phyloP scores from a whole-genome alignment of 2,797 vertebrate genomes.

The Sebastes taczanowskii region DNA sequence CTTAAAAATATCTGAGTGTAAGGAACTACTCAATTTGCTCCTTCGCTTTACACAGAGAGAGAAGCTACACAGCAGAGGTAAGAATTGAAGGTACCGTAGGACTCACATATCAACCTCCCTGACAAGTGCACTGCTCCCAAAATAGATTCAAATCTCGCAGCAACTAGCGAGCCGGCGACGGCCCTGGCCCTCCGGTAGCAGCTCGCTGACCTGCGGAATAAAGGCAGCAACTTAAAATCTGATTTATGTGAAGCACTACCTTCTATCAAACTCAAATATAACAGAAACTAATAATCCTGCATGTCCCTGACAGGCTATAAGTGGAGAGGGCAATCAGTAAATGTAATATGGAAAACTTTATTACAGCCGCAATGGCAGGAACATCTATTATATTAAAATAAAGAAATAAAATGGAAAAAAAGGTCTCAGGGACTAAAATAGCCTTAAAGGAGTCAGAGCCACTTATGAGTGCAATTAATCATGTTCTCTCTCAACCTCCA shows the following conservation, averaged over 20 bases:
- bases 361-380: conserved; percentile 9
- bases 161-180: not conserved
- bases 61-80: not conserved
- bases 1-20: not conserved
- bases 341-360: conserved; percentile 37
- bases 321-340: conserved; percentile 31
- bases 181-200: not conserved
- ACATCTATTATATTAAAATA: conserved; percentile 14
- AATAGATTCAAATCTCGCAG: conserved; percentile 50
- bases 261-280: conserved; percentile 18
- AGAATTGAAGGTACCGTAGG: conserved; percentile 26
- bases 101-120: conserved; percentile 53
- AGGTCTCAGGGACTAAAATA: not conserved
- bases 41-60: not conserved
- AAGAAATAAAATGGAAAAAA: not conserved
- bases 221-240: conserved; percentile 7
- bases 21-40: not conserved
- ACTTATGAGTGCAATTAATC: conserved; percentile 20
- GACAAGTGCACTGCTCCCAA: conserved; percentile 47
- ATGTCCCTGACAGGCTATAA: not conserved
- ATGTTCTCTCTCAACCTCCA: not conserved
- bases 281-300: not conserved
- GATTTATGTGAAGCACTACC: conserved; percentile 5
- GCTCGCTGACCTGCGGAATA: conserved; percentile 22
- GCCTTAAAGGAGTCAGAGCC: not conserved